A percentile compares a stretch with the other conserved stretches of the same genome.
These are phyloP conservation scores for Calonectris borealis DNA, from an alignment of 2,113 vertebrate species.

Conservation along the genomic window DNA sequence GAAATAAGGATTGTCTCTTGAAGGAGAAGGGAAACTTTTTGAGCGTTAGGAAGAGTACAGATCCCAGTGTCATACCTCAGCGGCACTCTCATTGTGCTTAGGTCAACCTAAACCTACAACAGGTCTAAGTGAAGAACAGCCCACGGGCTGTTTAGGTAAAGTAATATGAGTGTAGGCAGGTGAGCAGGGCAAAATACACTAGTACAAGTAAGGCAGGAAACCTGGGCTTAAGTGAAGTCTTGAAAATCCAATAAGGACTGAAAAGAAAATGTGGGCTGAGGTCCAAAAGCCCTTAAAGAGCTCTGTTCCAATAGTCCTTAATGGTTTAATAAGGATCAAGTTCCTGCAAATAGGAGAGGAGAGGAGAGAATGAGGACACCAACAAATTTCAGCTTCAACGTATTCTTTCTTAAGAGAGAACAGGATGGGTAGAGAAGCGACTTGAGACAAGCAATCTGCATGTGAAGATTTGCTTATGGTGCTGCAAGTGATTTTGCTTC, in stretches of 20 bases:
- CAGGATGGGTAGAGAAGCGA: not conserved
- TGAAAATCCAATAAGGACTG: not conserved
- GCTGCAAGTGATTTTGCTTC: not conserved
- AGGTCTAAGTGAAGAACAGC: not conserved
- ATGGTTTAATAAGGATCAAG: not conserved
- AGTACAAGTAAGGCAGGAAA: not conserved
- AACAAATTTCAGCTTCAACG: not conserved
- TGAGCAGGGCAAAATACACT: not conserved
- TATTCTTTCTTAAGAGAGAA: not conserved
- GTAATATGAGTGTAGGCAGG: not conserved
- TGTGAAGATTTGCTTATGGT: not conserved
- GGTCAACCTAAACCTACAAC: not conserved
- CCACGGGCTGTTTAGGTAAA: not conserved
- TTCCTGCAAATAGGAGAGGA: not conserved
- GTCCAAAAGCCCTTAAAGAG: not conserved
- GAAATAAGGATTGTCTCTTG: not conserved
- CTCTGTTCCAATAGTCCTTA: not conserved
- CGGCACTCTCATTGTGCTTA: not conserved
- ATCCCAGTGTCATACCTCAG: not conserved
- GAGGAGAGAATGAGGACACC: not conserved
- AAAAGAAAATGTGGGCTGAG: not conserved
- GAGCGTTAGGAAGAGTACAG: not conserved
- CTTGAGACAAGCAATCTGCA: not conserved
- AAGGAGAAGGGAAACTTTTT: not conserved
- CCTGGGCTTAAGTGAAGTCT: not conserved